Conservation (phyloP, 2,797 vertebrate genomes). For the Rhinogobio ventralis region DNA sequence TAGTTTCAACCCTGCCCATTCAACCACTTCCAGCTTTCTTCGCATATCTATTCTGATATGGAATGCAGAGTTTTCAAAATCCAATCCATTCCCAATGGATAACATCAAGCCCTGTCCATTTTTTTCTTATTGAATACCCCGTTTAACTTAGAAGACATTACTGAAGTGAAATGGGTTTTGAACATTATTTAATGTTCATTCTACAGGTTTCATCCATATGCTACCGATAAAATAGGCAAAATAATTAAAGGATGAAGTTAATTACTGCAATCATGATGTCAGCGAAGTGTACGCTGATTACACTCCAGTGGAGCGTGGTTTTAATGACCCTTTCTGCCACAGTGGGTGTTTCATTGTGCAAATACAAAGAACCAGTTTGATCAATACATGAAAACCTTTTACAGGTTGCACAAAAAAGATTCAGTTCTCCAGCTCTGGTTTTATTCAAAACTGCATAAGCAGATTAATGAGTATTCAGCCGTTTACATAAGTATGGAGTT, state of each 20-base stretch:
- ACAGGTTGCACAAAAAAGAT: constrained; percentile 4
- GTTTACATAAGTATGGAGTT: constrained; percentile 44
- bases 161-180: not conserved
- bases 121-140: not conserved
- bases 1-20: not conserved
- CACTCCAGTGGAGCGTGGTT: not conserved
- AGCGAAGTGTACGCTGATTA: constrained; percentile 10
- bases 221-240: not conserved
- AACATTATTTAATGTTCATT: not conserved
- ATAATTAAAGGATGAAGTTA: constrained; percentile 10
- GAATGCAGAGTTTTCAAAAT: not conserved
- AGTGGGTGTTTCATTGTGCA: constrained; percentile 10
- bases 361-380: constrained; percentile 15
- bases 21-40: not conserved
- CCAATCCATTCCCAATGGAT: not conserved
- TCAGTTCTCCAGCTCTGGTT: constrained; percentile 1
- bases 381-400: constrained; percentile 28
- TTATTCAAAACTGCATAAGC: constrained; percentile 17
- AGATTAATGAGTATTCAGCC: constrained; percentile 46
- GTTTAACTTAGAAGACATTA: not conserved
- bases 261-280: constrained; percentile 30
- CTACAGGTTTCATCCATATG: not conserved
- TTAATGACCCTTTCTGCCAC: constrained; percentile 8
- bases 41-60: not conserved
- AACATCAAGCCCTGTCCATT: not conserved